Percentiles rank a stretch among this genome's conserved stretches.
Evolutionary conservation across 1,140 invertebrate genomes (phyloP).

Genomic region (Euwallacea fornicatus): DNA sequence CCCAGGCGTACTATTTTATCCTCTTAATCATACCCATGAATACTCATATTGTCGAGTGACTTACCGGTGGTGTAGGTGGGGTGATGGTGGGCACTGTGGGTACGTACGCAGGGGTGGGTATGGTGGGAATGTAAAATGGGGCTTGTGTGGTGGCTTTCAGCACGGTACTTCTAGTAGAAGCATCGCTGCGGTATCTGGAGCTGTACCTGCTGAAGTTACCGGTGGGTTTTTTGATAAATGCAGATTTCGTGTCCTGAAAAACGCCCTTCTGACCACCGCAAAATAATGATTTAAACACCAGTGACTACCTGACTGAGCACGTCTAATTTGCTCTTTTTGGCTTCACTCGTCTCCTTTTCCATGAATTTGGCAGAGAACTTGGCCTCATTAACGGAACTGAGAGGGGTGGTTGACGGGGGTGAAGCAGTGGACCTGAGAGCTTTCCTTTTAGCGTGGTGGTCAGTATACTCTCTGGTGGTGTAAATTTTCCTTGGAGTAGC

Average conservation of each 20-base stretch:
- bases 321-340: not conserved
- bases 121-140: conserved; percentile 49
- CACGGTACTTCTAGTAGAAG: conserved; percentile 39
- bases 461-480: conserved; percentile 8
- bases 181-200: conserved; percentile 48
- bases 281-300: not conserved
- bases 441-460: conserved; percentile 28
- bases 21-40: not conserved
- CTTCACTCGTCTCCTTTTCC: not conserved
- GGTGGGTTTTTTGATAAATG: conserved; percentile 10
- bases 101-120: conserved; percentile 46
- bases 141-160: conserved; percentile 41
- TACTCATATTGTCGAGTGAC: conserved; percentile 20
- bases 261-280: not conserved
- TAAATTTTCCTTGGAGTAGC: conserved; percentile 18
- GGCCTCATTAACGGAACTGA: conserved; percentile 8
- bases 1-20: conserved; percentile 38
- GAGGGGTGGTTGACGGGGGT: conserved; percentile 29
- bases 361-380: conserved; percentile 33
- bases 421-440: conserved; percentile 20
- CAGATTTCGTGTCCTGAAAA: conserved; percentile 32
- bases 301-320: not conserved
- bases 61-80: conserved; percentile 38
- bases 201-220: conserved; percentile 43
- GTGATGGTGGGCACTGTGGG: conserved; percentile 47